A percentile compares a stretch with the other conserved stretches of the same genome.
phyloP scores from a whole-genome alignment of 2,888 invertebrate species.

The Rotaria sp. region DNA sequence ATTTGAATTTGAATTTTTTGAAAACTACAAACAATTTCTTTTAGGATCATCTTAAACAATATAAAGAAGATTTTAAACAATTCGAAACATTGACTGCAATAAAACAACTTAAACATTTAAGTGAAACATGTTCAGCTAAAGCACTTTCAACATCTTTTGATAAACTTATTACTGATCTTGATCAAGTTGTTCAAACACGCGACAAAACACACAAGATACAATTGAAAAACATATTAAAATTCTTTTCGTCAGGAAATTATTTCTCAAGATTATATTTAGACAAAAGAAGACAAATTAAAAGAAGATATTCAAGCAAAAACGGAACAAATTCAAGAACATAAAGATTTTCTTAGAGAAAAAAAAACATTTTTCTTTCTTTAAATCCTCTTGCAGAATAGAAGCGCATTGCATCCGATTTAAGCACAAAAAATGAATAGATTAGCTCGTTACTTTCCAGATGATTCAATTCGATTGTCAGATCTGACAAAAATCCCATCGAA shows the following conservation, averaged over 20 bases:
- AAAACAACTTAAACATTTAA: constrained; percentile 4
- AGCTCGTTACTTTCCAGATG: too few species aligned
- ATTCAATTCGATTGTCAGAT: too few species aligned
- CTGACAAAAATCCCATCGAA: too few species aligned
- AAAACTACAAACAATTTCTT: too few species aligned
- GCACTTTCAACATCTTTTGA: constrained; percentile 25
- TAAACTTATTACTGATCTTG: constrained; percentile 34
- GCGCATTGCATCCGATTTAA: too few species aligned
- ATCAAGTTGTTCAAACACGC: not conserved
- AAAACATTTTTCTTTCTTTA: too few species aligned
- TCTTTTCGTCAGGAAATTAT: too few species aligned
- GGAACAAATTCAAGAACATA: not conserved
- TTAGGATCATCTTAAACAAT: constrained; percentile 35
- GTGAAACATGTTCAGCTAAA: constrained; percentile 36
- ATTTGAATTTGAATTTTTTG: too few species aligned
- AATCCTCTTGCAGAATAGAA: too few species aligned
- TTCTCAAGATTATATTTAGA: not conserved
- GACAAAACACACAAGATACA: constrained; percentile 1
- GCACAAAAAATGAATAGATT: too few species aligned
- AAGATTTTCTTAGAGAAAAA: not conserved
- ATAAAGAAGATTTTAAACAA: constrained; percentile 36
- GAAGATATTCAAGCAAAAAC: not conserved
- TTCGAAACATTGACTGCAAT: constrained; percentile 30
- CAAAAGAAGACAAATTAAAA: constrained; percentile 25
- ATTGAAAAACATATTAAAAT: not conserved